A percentile compares a stretch with the other conserved stretches of the same genome.
Conservation (phyloP, 2,113 vertebrate genomes). For the Poeciliopsis retropinna region DNA sequence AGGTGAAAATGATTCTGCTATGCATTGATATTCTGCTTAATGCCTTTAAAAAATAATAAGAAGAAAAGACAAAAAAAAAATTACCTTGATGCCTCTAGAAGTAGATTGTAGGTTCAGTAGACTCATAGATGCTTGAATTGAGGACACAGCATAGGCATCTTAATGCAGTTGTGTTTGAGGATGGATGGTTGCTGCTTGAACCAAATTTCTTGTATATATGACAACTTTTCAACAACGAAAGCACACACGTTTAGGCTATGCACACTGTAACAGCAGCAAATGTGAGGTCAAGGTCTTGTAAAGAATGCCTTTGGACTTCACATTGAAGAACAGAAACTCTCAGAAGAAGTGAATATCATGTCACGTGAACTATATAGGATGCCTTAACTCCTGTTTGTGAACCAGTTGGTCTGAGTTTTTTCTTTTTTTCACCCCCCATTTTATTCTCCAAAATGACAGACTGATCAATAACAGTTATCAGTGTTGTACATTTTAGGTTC, state of each 20-base stretch:
- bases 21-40: constrained; percentile 92
- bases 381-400: constrained; percentile 81
- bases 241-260: constrained; percentile 89
- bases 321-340: constrained; percentile 23
- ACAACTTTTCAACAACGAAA: constrained; percentile 78
- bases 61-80: constrained; percentile 34
- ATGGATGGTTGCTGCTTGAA: constrained; percentile 49
- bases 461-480: constrained; percentile 32
- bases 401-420: constrained; percentile 63
- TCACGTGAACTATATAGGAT: constrained; percentile 74
- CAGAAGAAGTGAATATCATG: constrained; percentile 62
- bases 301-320: constrained; percentile 44
- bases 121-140: constrained; percentile 61
- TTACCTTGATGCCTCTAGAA: constrained; percentile 92
- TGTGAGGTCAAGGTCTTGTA: constrained; percentile 38
- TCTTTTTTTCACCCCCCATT: constrained; percentile 44
- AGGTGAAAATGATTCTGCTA: constrained; percentile 83
- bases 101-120: constrained; percentile 76
- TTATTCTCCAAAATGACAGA: constrained; percentile 32
- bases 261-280: constrained; percentile 80
- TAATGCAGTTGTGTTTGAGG: constrained; percentile 67
- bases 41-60: constrained; percentile 84
- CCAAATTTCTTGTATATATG: constrained; percentile 76
- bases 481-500: constrained; percentile 8
- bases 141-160: constrained; percentile 84